Base-by-base conservation (phyloP, 1,140 invertebrate species). In the Orchestia grillus region DNA sequence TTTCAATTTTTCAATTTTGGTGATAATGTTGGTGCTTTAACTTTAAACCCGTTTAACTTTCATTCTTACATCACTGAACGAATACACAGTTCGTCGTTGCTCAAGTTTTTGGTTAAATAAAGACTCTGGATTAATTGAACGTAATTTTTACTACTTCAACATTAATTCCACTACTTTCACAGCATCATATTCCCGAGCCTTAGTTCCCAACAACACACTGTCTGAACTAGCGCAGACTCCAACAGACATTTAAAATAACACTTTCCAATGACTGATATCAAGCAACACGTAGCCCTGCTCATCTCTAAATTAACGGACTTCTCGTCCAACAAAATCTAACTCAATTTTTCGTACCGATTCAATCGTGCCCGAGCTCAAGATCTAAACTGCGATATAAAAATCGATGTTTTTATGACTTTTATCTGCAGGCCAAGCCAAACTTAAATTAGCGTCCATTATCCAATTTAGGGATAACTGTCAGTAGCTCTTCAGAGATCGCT, bases 401-500 rank as follows among this genome's bases (percentile, higher is more conserved):
- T 94, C 92, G 44, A 94, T 94, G 44, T 94, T 94, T 94, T 94
- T 94, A 44, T 94, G 92, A 94, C 92, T 94, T 94, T 94, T 94
- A 94, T 45, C 92, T 47, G 41, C 19, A n/a, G 36, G 1, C 43
- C 8, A 47, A 45, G 23, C 92, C 92, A 28, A 94, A 94, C 41
- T 94, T 94, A 94, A 94, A 94, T 94, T 94, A 94, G 44, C 44
- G 40, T 94, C 92, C 92, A 94, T 94, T 94, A 94, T 94, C 92
- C 92, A 94, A 94, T 94, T 45, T 94, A 94, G 44, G 36, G 92
- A 94, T 94, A 94, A 94, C 92, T 94, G 92, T 94, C 92, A 94
- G 92, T 45, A 47, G 44, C 92, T 44, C 44, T 94, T 45, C 92
- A 19, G 92, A 44, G 62, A 77, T 77, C 62, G 28, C 62, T 77